Conservation (phyloP, 2,113 vertebrate species). For the Atrichornis clamosus region DNA sequence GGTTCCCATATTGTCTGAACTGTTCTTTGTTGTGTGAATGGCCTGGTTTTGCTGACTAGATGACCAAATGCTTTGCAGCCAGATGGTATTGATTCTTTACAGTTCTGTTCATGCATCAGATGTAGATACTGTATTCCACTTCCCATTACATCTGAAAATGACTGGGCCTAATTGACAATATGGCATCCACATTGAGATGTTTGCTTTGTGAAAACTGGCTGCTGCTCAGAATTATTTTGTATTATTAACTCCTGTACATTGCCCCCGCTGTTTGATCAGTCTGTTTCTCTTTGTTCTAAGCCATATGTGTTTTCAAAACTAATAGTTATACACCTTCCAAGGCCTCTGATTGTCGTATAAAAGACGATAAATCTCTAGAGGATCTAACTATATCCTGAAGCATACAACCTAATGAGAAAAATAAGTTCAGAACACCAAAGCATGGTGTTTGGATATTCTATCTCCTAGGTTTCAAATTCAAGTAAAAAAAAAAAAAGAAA, state of each 20-base stretch:
- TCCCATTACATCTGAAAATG: constrained; percentile 65
- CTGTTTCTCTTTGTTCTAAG: constrained; percentile 59
- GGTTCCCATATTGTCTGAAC: constrained; percentile 8
- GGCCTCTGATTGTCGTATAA: constrained; percentile 33
- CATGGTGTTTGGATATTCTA: constrained; percentile 54
- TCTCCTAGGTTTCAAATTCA: constrained; percentile 34
- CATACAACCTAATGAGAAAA: constrained; percentile 59
- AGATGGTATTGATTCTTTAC: constrained; percentile 69
- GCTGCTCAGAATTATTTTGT: constrained; percentile 59
- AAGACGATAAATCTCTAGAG: constrained; percentile 49
- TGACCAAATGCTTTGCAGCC: constrained; percentile 30
- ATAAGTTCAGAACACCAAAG: constrained; percentile 29
- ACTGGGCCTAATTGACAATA: constrained; percentile 63
- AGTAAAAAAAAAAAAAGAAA: neutral
- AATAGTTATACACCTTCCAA: constrained; percentile 57
- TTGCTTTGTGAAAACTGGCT: constrained; percentile 57
- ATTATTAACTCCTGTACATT: constrained; percentile 59
- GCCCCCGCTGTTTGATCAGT: constrained; percentile 53
- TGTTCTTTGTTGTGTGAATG: neutral
- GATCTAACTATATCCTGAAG: constrained; percentile 48
- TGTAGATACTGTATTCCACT: constrained; percentile 67
- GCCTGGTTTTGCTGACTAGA: constrained; percentile 23
- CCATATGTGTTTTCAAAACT: constrained; percentile 64
- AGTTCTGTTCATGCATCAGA: constrained; percentile 66
- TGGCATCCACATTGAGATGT: constrained; percentile 60